Base-by-base conservation (phyloP, 2,113 vertebrate genomes). In the Panthera leo region DNA sequence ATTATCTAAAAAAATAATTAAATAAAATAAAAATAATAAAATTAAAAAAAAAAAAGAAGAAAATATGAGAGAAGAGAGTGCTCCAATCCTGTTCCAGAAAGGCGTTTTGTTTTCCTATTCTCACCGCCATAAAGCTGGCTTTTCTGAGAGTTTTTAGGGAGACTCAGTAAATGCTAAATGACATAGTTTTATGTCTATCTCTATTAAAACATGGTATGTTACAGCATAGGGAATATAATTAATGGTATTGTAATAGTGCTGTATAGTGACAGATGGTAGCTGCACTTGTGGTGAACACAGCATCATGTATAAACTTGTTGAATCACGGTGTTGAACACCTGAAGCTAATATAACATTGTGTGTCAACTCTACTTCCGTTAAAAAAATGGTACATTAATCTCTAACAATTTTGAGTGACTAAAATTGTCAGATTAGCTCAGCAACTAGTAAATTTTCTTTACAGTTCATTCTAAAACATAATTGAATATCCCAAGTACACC, bases 381-480 rank as follows among this genome's bases (percentile, higher is more conserved):
- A 76, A 45, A 76, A 45, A 48, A 45, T 48, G 73, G 42, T 15
- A n/a, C 9, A 10, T 9, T 76, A 51, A 61, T 45, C 53, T 78
- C 25, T 58, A 76, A 85, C 7, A 96, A 4, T 73, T 75, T 0
- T 45, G 53, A 61, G 21, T 61, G 13, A 86, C 4, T 85, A 3
- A 76, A 88, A 63, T 42, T 34, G 31, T 84, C 68, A 92, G 18
- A 23, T 92, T 95, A 92, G 16, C 48, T 87, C 27, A 91, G 58
- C 3, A 58, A 31, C n/a, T 58, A 58, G 0, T 73, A 78, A 94
- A 29, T 63, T 67, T 89, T 89, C 55, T 84, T 84, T 87, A 67
- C 12, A 87, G 9, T 58, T 97, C 51, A 27, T 91, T 87, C 91
- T 65, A 91, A 96, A 96, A 48, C 36, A 80, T n/a, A 91, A 93